phyloP scores from a whole-genome alignment of 2,113 vertebrate species.

The Acrocephalus kingi region DNA sequence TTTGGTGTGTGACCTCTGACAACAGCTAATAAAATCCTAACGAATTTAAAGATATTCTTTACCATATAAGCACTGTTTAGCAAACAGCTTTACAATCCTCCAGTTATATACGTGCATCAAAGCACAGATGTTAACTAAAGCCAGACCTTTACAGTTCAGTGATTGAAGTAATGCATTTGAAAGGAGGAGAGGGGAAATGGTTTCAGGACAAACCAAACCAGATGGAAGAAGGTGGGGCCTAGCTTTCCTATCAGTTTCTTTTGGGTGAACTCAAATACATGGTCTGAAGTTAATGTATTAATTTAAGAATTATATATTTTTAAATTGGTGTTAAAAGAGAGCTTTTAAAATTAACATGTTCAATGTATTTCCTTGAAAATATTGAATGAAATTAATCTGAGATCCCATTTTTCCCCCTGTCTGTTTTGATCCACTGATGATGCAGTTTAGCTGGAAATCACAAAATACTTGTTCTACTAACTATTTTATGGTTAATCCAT shows the following conservation, averaged over 20 bases:
- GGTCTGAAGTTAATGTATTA: not conserved
- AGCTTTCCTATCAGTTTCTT: not conserved
- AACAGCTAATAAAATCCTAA: not conserved
- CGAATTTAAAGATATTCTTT: not conserved
- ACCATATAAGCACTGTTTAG: not conserved
- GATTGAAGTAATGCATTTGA: conserved; percentile 6
- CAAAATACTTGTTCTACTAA: not conserved
- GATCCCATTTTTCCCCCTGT: fast-evolving
- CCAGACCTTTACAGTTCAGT: conserved; percentile 25
- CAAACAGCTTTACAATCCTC: not conserved
- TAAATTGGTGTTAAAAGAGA: not conserved
- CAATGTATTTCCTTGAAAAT: not conserved
- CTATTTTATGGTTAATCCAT: not conserved
- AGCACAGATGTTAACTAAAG: conserved; percentile 47
- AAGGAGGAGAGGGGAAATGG: conserved; percentile 16
- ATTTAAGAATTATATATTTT: not conserved
- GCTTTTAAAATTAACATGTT: not conserved
- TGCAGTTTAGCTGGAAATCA: not conserved
- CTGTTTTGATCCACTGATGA: not conserved
- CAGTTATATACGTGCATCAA: not conserved
- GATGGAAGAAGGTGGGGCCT: not conserved
- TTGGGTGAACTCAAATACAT: not conserved
- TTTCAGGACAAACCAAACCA: conserved; percentile 53
- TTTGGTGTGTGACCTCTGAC: not conserved
- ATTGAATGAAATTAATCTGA: not conserved